Evolutionary conservation across 2,113 vertebrate genomes (phyloP).

Genomic region (Neopipo cinnamomea): DNA sequence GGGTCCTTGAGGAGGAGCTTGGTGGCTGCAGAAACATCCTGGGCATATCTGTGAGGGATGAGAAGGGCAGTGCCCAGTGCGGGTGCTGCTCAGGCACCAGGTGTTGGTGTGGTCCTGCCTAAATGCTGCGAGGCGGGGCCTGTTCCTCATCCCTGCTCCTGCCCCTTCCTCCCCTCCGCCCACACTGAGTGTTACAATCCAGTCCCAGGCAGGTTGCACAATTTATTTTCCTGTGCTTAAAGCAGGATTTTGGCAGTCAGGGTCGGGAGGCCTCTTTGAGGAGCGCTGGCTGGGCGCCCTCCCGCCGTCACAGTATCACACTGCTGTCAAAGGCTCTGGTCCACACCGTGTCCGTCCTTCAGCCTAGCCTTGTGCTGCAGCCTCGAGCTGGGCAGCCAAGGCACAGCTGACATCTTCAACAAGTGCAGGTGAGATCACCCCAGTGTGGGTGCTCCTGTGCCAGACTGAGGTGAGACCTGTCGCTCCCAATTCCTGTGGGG

Average conservation of each 20-base stretch:
- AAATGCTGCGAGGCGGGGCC: rapidly evolving
- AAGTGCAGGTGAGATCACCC: not conserved
- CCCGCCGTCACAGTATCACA: not conserved
- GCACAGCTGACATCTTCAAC: not conserved
- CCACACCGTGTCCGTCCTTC: not conserved
- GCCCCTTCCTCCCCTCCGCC: not conserved
- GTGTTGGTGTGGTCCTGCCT: not conserved
- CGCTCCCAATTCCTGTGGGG: rapidly evolving
- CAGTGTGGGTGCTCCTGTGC: not conserved
- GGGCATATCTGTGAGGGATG: rapidly evolving
- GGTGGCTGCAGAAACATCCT: not conserved
- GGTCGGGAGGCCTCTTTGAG: conserved; percentile 51
- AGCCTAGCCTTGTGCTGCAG: not conserved
- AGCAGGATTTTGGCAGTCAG: conserved; percentile 48
- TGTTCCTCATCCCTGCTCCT: not conserved
- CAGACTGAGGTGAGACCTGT: not conserved
- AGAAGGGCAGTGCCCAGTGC: not conserved
- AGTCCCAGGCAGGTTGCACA: conserved; percentile 43
- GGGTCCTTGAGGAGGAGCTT: not conserved
- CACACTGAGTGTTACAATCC: not conserved
- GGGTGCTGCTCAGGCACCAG: not conserved
- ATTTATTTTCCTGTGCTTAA: conserved; percentile 52
- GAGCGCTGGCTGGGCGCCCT: not conserved
- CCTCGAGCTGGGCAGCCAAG: rapidly evolving
- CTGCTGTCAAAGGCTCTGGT: conserved; percentile 20